phyloP scores from a whole-genome alignment of 2,797 vertebrate species.

The Hydrolagus colliei region DNA sequence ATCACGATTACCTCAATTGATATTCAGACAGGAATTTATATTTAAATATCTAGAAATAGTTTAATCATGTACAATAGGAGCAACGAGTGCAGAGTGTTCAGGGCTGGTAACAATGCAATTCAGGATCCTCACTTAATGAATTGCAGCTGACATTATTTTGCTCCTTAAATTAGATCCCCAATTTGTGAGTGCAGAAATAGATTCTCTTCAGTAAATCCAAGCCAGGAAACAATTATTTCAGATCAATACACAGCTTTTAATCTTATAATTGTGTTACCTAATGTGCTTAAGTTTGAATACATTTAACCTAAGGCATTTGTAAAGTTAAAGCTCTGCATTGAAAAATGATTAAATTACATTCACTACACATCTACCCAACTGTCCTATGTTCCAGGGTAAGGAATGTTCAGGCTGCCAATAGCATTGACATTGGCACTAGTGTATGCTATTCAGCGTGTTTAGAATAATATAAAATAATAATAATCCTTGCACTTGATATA shows the following conservation, averaged over 20 bases:
- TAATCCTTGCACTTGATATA: too few species aligned
- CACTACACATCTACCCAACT: too few species aligned
- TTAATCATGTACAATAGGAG: not conserved
- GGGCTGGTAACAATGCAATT: not conserved
- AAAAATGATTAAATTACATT: not conserved
- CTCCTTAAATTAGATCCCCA: not conserved
- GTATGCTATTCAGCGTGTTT: too few species aligned
- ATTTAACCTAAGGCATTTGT: not conserved
- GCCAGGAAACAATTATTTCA: constrained; percentile 1
- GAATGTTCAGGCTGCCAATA: too few species aligned
- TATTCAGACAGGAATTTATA: not conserved
- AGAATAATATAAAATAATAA: too few species aligned
- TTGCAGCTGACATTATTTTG: not conserved
- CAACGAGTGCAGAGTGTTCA: not conserved
- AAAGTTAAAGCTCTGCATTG: not conserved
- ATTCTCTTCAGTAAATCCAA: not conserved
- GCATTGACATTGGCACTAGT: too few species aligned
- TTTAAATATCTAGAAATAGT: not conserved
- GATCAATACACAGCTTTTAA: not conserved
- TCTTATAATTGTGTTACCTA: not conserved
- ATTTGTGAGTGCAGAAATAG: not conserved
- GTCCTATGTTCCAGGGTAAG: too few species aligned
- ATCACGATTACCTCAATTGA: not conserved
- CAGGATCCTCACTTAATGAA: not conserved
- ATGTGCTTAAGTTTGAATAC: not conserved